Conservation (phyloP, 1,140 invertebrate genomes). For the Anthonomus grandis region DNA sequence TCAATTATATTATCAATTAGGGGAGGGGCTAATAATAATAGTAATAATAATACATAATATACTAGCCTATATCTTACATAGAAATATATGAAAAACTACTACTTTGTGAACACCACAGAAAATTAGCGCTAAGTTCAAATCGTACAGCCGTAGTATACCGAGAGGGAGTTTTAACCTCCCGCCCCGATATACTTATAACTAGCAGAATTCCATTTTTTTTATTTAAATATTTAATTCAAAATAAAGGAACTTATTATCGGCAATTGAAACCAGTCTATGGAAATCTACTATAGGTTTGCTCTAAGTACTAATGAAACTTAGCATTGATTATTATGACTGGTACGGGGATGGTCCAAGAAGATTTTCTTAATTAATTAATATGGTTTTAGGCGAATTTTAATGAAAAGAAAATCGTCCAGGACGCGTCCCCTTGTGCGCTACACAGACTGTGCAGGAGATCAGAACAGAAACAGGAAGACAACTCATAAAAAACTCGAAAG, state of each 20-base stretch:
- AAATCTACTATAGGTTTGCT: slow-evolving; percentile 35
- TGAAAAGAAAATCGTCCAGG: too few relatives aligned
- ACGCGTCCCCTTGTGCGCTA: too few relatives aligned
- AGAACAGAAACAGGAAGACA: slow-evolving; percentile 41
- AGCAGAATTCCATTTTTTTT: slow-evolving; percentile 28
- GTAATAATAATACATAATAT: slow-evolving; percentile 42
- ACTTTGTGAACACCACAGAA: slow-evolving; percentile 34
- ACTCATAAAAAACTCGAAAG: background rate
- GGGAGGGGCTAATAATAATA: slow-evolving; percentile 16
- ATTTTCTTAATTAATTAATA: too few relatives aligned
- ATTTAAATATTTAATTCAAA: too few relatives aligned
- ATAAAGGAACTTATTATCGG: slow-evolving; percentile 14
- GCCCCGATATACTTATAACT: background rate
- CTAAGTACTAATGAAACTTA: slow-evolving; percentile 32
- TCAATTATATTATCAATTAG: slow-evolving; percentile 23
- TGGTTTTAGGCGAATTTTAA: too few relatives aligned
- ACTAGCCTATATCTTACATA: slow-evolving; percentile 36
- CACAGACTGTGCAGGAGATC: slow-evolving; percentile 40
- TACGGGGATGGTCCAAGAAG: too few relatives aligned
- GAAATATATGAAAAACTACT: slow-evolving; percentile 25
- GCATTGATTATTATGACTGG: too few relatives aligned
- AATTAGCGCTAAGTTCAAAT: slow-evolving; percentile 27
- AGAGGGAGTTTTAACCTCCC: too few relatives aligned
- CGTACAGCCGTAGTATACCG: too few relatives aligned
- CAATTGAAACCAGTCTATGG: slow-evolving; percentile 5